A percentile compares a stretch with the other conserved stretches of the same genome.
Conservation (phyloP, 2,888 invertebrate species). For the Plebejus melissa region DNA sequence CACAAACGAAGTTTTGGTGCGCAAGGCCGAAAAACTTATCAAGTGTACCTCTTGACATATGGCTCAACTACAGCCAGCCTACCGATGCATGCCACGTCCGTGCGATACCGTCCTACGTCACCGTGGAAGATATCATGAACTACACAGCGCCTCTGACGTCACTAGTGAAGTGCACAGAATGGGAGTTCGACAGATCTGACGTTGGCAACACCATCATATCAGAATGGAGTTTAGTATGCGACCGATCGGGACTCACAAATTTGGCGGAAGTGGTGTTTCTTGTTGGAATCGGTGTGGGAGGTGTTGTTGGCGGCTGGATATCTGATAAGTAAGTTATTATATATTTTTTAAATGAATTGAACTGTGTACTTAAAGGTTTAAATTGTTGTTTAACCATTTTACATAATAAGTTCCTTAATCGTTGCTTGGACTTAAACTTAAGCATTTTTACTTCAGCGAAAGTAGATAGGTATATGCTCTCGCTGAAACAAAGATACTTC, state of each 20-base stretch:
- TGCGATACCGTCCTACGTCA: constrained; percentile 59
- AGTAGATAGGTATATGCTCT: too few species aligned
- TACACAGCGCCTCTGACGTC: constrained; percentile 60
- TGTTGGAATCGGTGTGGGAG: constrained; percentile 87
- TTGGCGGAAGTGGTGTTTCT: constrained; percentile 88
- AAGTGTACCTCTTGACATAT: constrained; percentile 73
- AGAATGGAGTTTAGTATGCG: constrained; percentile 88
- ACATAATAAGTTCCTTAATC: too few species aligned
- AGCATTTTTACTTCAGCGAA: too few species aligned
- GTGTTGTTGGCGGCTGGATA: constrained; percentile 87
- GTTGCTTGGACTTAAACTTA: too few species aligned
- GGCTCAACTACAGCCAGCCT: constrained; percentile 85
- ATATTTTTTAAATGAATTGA: background rate
- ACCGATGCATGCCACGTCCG: constrained; percentile 78
- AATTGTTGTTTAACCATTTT: too few species aligned
- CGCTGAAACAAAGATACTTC: too few species aligned
- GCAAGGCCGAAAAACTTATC: constrained; percentile 78
- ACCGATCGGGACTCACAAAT: constrained; percentile 82
- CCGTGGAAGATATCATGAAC: constrained; percentile 59
- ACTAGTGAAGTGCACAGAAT: constrained; percentile 75
- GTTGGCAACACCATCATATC: constrained; percentile 84
- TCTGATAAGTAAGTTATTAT: constrained; percentile 81
- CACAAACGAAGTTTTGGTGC: constrained; percentile 84
- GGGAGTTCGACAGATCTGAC: constrained; percentile 80
- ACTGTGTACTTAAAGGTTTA: too few species aligned